Evolutionary conservation across 2,797 vertebrate genomes (phyloP).

Genomic region (Potorous gilbertii): DNA sequence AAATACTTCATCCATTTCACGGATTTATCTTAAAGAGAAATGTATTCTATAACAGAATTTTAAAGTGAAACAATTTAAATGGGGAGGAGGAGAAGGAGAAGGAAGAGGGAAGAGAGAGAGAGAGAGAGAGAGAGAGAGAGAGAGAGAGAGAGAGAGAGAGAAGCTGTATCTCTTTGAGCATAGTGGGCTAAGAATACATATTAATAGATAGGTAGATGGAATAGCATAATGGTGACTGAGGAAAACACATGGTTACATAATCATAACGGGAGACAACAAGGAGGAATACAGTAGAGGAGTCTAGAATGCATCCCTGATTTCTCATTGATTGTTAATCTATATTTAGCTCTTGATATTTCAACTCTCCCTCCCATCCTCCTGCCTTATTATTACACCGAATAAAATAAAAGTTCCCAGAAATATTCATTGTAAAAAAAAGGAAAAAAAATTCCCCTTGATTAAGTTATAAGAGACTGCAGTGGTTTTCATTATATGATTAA

Average conservation of each 20-base stretch:
- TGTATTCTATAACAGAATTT: neutral
- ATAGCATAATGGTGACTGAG: neutral
- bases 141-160: too few relatives aligned
- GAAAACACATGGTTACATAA: neutral
- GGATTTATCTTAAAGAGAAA: neutral
- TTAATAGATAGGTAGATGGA: neutral
- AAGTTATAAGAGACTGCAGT: neutral
- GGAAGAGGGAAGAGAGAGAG: accelerated
- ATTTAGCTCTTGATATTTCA: neutral
- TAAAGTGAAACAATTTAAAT: neutral
- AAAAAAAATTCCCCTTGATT: too few relatives aligned
- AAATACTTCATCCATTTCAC: neutral
- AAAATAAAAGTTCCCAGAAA: neutral
- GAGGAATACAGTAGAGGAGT: neutral
- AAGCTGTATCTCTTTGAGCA: neutral
- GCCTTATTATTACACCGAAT: neutral
- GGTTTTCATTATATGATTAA: neutral
- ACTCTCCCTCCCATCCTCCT: too few relatives aligned
- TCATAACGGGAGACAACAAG: neutral
- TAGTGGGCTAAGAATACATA: neutral
- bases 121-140: too few relatives aligned
- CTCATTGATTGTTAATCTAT: neutral
- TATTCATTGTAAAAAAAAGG: neutral
- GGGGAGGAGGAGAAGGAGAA: too few relatives aligned
- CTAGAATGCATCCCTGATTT: neutral